A percentile compares a stretch with the other conserved stretches of the same genome.
These are phyloP conservation scores for Drosophila prostipennis DNA, from an alignment of 2,888 invertebrate genomes.

Conservation along the genomic window DNA sequence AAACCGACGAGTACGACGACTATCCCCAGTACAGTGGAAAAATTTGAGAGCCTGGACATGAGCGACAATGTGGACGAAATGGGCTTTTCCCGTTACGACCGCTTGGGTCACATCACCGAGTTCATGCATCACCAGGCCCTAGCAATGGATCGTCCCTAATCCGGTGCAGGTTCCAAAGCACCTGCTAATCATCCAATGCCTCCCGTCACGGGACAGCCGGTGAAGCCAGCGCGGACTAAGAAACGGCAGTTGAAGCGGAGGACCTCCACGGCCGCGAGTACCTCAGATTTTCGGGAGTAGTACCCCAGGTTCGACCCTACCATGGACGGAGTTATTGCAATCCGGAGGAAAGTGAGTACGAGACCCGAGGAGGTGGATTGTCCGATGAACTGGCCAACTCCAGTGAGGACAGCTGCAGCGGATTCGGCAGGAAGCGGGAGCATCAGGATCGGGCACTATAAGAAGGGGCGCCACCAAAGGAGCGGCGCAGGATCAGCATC, in stretches of 20 bases:
- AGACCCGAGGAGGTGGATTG: slow-evolving; percentile 81
- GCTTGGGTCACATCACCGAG: slow-evolving; percentile 85
- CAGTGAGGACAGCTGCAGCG: slow-evolving; percentile 82
- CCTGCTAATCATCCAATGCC: slow-evolving; percentile 82
- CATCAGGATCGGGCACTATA: slow-evolving; percentile 65
- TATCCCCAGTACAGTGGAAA: slow-evolving; percentile 84
- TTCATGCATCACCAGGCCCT: slow-evolving; percentile 80
- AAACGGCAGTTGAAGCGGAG: slow-evolving; percentile 83
- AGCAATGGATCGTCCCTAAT: slow-evolving; percentile 45
- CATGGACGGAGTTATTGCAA: slow-evolving; percentile 76
- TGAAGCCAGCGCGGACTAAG: slow-evolving; percentile 83
- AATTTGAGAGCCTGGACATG: slow-evolving; percentile 87
- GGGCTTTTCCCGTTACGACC: slow-evolving; percentile 88
- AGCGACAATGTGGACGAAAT: slow-evolving; percentile 88
- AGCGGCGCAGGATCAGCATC: slow-evolving; percentile 4
- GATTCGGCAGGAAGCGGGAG: slow-evolving; percentile 53
- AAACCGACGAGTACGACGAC: slow-evolving; percentile 86
- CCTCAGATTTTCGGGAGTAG: slow-evolving; percentile 28
- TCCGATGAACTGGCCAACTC: slow-evolving; percentile 84
- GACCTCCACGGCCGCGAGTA: slow-evolving; percentile 73
- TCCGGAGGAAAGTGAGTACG: slow-evolving; percentile 83
- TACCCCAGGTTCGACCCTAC: slow-evolving; percentile 54
- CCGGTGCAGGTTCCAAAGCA: slow-evolving; percentile 52
- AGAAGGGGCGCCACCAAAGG: slow-evolving; percentile 56
- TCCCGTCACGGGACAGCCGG: slow-evolving; percentile 83